Conservation (phyloP, 1,140 invertebrate species). For the Eubasilissa regina region DNA sequence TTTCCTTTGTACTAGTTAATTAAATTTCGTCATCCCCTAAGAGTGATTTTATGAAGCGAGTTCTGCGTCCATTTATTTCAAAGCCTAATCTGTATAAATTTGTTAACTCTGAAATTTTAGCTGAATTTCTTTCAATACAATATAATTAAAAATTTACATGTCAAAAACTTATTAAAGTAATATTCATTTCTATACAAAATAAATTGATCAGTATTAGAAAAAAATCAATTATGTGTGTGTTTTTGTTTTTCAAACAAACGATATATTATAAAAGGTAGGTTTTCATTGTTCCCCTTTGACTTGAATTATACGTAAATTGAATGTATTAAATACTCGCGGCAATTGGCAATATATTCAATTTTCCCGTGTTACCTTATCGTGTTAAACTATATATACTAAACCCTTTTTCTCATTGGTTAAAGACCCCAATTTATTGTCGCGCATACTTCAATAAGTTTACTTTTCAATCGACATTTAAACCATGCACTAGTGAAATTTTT, state of each 20-base stretch:
- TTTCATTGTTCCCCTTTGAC: not conserved
- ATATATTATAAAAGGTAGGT: not conserved
- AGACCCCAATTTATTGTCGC: constrained; percentile 48
- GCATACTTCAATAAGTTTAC: constrained; percentile 30
- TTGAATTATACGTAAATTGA: no score
- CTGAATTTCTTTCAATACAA: not conserved
- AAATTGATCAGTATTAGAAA: not conserved
- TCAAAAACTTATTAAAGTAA: not conserved
- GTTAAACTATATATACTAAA: constrained; percentile 57
- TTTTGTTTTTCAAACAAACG: not conserved
- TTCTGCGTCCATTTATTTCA: constrained; percentile 27
- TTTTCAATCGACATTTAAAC: not conserved
- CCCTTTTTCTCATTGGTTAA: constrained; percentile 55
- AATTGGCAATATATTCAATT: no score
- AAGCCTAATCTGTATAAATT: constrained; percentile 22
- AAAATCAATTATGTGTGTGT: constrained; percentile 9
- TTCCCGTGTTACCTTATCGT: no score
- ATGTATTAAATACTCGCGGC: no score
- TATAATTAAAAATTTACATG: not conserved
- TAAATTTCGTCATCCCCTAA: constrained; percentile 34
- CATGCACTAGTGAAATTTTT: not conserved
- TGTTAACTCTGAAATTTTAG: not conserved
- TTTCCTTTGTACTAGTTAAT: constrained; percentile 31
- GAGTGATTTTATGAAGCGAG: constrained; percentile 27
- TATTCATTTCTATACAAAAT: not conserved